Evolutionary conservation across 2,113 vertebrate genomes (phyloP).

Genomic region (Lampris incognitus): DNA sequence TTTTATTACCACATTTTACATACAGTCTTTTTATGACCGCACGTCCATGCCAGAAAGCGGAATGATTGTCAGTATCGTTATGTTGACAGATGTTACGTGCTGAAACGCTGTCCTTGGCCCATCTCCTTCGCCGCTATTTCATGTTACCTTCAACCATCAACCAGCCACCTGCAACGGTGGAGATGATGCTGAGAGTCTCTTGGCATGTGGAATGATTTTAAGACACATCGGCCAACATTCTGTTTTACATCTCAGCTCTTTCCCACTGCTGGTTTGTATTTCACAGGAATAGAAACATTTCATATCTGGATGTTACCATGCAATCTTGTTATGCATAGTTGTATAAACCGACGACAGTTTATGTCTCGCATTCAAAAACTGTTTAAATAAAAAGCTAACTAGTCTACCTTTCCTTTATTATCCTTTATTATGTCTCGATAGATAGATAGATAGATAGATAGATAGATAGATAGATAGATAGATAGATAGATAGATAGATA

Average conservation of each 20-base stretch:
- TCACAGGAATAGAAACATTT: slow-evolving; percentile 22
- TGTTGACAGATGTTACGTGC: slow-evolving; percentile 18
- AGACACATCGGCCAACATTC: slow-evolving; percentile 1
- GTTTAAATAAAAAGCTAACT: slow-evolving; percentile 53
- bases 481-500: background rate
- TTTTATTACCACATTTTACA: slow-evolving; percentile 15
- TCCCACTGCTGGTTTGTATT: slow-evolving; percentile 34
- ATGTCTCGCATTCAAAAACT: slow-evolving; percentile 39
- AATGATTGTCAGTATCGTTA: slow-evolving; percentile 16
- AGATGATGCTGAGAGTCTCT: background rate
- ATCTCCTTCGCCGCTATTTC: background rate
- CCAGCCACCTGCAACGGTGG: background rate
- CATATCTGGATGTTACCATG: slow-evolving; percentile 42
- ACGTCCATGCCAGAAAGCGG: slow-evolving; percentile 19
- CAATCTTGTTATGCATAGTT: slow-evolving; percentile 34
- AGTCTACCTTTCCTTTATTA: background rate
- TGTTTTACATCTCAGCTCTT: background rate
- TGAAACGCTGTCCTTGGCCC: background rate
- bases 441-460: too few relatives aligned
- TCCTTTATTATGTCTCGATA: background rate
- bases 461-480: too few relatives aligned
- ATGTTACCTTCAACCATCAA: background rate
- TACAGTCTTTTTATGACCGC: background rate
- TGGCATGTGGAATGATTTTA: slow-evolving; percentile 16
- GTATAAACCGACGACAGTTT: slow-evolving; percentile 16